These are phyloP conservation scores for Anguilla obscura DNA, from an alignment of 2,797 vertebrate genomes.

Conservation along the genomic window DNA sequence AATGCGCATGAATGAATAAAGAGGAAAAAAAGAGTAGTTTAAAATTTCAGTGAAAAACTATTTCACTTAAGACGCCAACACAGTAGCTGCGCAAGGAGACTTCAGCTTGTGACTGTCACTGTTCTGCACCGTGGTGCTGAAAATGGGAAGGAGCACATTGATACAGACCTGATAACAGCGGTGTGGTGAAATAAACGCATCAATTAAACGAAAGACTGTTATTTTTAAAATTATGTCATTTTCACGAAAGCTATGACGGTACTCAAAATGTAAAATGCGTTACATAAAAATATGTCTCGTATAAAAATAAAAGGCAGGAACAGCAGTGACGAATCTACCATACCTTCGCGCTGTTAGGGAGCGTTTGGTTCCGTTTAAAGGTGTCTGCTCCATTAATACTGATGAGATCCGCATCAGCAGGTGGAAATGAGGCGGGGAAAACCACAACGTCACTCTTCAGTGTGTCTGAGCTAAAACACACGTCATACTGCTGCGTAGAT, in stretches of 20 bases:
- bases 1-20: background rate
- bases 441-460: slow-evolving; percentile 67
- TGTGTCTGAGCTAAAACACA: slow-evolving; percentile 70
- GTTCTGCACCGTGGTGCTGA: background rate
- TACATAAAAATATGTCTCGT: background rate
- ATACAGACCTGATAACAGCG: background rate
- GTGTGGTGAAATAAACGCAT: background rate
- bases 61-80: no score
- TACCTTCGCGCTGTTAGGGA: slow-evolving; percentile 62
- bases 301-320: background rate
- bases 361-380: slow-evolving; percentile 62
- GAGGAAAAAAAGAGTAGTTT: no score
- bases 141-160: background rate
- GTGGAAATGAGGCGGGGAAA: slow-evolving; percentile 55
- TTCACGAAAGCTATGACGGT: background rate
- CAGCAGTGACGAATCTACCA: background rate
- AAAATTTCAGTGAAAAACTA: no score
- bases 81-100: background rate
- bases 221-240: background rate
- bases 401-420: slow-evolving; percentile 62
- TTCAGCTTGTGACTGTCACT: background rate
- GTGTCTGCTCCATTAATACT: slow-evolving; percentile 65
- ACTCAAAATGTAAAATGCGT: background rate
- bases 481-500: slow-evolving; percentile 69
- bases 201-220: background rate